Evolutionary conservation across 1,140 invertebrate genomes (phyloP), one percentile per base, ranked within the genome.

Genomic region (Cherax destructor): DNA sequence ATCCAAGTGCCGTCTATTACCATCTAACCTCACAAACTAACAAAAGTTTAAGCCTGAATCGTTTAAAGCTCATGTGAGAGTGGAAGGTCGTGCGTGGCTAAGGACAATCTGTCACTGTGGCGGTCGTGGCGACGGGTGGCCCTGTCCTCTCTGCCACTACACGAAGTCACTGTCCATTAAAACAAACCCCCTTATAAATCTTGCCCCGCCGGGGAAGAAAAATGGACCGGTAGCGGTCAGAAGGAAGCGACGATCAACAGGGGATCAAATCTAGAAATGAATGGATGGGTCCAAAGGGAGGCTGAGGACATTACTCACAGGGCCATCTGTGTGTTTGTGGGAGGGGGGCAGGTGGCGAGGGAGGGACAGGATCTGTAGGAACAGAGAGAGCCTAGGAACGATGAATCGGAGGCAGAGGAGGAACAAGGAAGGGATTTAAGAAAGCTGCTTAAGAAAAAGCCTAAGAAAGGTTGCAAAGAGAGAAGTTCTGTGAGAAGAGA

Each of bases 241-340:
- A 49, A 91, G 88, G 88, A 91, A 91, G 88, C 83, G 88, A 84
- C 88, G 88, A 91, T 91, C 88, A 91, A 91, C 88, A 85, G 72
- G 81, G 88, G 88, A 91, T 91, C 88, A 91, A 91, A 91, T 91
- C 61, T 78, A 91, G 88, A 91, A 91, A 91, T 85, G 88, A 84
- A 91, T 91, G 88, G 88, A 91, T 91, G 88, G 80, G 50, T 79
- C 77, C 87, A 21, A 50, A 83, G 87, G 87, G 87, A 89, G 24
- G 69, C 65, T 59, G 78, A 21, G 30, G 50, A 83, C 87, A 89
- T 89, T 83, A 89, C 87, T 89, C 87, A 89, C 79, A 65, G 13
- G 86, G 50, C 65, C 61, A 41, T 85, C 69, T 69, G 84, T 77
- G 85, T 76, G 56, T 76, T 52, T 16, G 80, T 10, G 24, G 72